Percentiles rank a stretch among this genome's conserved stretches.
These are phyloP conservation scores for Clinocottus analis DNA, from an alignment of 2,113 vertebrate genomes.

Conservation along the genomic window DNA sequence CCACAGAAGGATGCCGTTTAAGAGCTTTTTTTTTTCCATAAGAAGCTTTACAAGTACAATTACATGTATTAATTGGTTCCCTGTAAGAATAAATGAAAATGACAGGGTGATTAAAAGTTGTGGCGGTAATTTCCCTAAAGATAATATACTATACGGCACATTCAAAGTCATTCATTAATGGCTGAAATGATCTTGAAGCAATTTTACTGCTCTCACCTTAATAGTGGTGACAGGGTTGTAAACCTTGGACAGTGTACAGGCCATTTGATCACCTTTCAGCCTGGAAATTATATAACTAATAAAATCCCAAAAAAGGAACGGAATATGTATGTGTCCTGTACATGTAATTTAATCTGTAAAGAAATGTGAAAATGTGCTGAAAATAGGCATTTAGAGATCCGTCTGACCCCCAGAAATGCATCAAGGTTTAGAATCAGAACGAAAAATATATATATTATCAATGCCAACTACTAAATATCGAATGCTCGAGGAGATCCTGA, in stretches of 20 bases:
- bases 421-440: not conserved
- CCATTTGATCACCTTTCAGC: not conserved
- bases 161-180: conserved; percentile 53
- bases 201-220: conserved; percentile 32
- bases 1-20: conserved; percentile 35
- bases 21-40: conserved; percentile 70
- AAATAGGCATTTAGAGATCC: not conserved
- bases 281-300: not conserved
- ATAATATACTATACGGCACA: conserved; percentile 47
- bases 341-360: not conserved
- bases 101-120: conserved; percentile 69
- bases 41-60: conserved; percentile 71
- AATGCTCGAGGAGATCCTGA: conserved; percentile 6
- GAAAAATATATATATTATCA: conserved; percentile 28
- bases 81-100: conserved; percentile 68
- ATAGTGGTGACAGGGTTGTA: conserved; percentile 17
- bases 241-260: conserved; percentile 8
- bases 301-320: not conserved
- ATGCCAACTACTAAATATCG: conserved; percentile 33
- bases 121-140: conserved; percentile 64
- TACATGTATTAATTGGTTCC: conserved; percentile 77
- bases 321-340: not conserved
- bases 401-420: not conserved
- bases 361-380: not conserved
- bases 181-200: conserved; percentile 37